Evolutionary conservation across 30 jellyfish, hydroid and myxozoan genomes (phyloP), one percentile per base, ranked within the genome.

Genomic region (Cassiopea xamachana): DNA sequence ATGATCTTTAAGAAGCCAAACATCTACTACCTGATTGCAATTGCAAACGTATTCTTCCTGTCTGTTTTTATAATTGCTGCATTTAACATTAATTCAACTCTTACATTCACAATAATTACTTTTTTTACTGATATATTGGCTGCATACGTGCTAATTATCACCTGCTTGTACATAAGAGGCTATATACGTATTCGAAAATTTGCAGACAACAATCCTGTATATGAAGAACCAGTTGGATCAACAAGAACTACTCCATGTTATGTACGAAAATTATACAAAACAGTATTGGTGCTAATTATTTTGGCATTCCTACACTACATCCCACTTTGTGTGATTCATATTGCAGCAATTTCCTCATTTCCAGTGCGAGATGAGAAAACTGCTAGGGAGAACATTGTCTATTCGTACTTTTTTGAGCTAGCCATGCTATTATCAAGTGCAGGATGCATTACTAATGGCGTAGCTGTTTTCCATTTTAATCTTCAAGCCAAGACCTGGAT

Each of bases 161-260:
- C 55, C 3, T 44, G 18, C 14, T 46, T 75, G 48, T 78, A 78
- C 51, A 50, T 48, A 49, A 43, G 51, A 19, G 87, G 87, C 27
- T 78, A 78, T 43, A 49, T 78, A 50, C 71, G 87, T 15, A 78
- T 78, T 49, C 87, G 74, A 17, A 78, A 15, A 48, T 49, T 48
- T 15, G 13, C 87, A 3, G 74, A 78, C 75, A 46, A 50, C 49
- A 78, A 60, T 27, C 87, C 87, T 5, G 39, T 78, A 1, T 78
- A 78, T 15, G 7, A 9, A 2, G 8, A 51, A 51, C 9, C 64
- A 4, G 64, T 51, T 9, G 9, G 64, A 51, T 51, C 64, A 5
- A 60, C 14, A 2, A 16, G 48, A 2, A 75, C n/a, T 2, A 44
- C 71, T 2, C 87, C 87, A 47, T 50, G 17, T 1, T 78, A 78